Conservation (phyloP, 2,888 invertebrate species). For the Argynnis bischoffii region DNA sequence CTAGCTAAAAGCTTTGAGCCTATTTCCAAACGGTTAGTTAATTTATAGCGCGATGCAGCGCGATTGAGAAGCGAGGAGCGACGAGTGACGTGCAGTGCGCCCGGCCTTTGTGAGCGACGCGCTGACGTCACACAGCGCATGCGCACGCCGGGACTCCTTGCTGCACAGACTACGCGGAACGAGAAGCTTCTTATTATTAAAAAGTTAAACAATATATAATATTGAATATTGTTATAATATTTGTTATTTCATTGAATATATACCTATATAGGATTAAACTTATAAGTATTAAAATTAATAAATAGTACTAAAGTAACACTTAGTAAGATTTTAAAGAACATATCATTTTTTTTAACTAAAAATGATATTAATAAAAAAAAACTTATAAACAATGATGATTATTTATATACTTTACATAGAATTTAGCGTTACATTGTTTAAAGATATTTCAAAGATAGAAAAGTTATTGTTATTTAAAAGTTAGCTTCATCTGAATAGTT, state of each 20-base stretch:
- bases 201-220: constrained; percentile 31
- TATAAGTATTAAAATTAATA: no score
- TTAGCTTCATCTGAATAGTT: constrained; percentile 47
- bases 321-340: no score
- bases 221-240: constrained; percentile 27
- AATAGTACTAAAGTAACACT: no score
- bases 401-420: no score
- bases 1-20: constrained; percentile 40
- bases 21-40: constrained; percentile 44
- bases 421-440: no score
- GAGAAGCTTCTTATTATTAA: constrained; percentile 47
- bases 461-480: background rate
- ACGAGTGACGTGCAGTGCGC: constrained; percentile 46
- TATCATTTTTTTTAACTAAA: no score
- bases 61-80: constrained; percentile 38
- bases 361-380: no score
- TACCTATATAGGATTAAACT: no score
- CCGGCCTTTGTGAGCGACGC: constrained; percentile 50
- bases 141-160: constrained; percentile 65
- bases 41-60: constrained; percentile 48
- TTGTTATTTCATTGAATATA: no score
- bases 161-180: constrained; percentile 50
- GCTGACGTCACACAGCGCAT: constrained; percentile 76
- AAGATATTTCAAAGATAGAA: constrained; percentile 28
- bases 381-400: no score